Evolutionary conservation across 2,113 vertebrate genomes (phyloP).

Genomic region (Cryptomyrus ogoouensis): DNA sequence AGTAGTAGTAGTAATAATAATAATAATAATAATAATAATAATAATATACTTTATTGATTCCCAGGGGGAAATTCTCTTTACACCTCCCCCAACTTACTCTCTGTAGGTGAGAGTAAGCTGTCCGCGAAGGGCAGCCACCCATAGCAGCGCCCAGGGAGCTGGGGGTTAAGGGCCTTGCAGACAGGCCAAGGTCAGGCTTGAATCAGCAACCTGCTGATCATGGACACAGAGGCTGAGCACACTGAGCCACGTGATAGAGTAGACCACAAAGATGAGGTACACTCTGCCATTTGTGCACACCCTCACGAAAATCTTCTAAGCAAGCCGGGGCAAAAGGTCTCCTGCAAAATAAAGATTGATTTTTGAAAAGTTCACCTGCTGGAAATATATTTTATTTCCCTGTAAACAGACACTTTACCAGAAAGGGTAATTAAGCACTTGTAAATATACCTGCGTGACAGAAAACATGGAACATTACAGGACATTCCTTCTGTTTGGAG

Average conservation of each 20-base stretch:
- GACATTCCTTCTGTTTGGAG: neutral
- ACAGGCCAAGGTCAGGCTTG: no score
- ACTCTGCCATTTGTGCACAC: neutral
- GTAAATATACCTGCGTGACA: neutral
- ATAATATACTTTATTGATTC: no score
- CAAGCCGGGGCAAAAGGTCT: neutral
- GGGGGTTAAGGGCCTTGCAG: no score
- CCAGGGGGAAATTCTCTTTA: no score
- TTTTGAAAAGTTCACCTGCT: neutral
- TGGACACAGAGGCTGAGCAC: no score
- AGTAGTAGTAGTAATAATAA: no score
- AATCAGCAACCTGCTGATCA: no score
- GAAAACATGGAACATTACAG: neutral
- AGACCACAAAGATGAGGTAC: neutral
- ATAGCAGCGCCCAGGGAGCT: no score
- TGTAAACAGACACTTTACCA: neutral
- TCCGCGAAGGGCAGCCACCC: no score
- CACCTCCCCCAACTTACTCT: neutral
- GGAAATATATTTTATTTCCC: neutral
- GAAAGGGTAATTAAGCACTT: neutral
- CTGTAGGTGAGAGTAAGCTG: no score
- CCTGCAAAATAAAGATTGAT: neutral
- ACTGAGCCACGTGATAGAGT: neutral
- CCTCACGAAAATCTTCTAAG: neutral
- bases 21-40: no score